These are phyloP conservation scores for Thaleichthys pacificus DNA, from an alignment of 2,797 vertebrate species.

Conservation along the genomic window DNA sequence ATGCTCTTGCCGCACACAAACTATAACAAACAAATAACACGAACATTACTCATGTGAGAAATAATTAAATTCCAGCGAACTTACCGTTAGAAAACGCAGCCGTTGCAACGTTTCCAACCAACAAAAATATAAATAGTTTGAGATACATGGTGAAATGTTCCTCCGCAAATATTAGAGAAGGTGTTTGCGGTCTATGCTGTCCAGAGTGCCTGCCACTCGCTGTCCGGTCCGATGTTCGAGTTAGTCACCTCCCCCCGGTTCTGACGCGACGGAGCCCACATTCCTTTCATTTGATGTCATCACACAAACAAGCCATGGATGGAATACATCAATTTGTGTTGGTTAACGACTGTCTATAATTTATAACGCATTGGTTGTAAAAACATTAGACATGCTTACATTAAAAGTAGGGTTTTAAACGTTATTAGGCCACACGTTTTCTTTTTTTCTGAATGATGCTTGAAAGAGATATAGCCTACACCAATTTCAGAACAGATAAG, in stretches of 20 bases:
- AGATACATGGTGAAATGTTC: background rate
- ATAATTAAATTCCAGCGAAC: slow-evolving; percentile 9
- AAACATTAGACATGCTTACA: no score
- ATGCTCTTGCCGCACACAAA: background rate
- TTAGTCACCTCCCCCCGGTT: slow-evolving; percentile 20
- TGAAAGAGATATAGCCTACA: no score
- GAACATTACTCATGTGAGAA: no score
- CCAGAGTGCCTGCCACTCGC: no score
- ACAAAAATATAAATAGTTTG: slow-evolving; percentile 11
- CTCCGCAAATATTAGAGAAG: background rate
- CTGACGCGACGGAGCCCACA: slow-evolving; percentile 4
- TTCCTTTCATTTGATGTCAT: slow-evolving; percentile 51
- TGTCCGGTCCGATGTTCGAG: background rate
- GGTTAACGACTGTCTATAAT: background rate
- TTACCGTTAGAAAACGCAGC: slow-evolving; percentile 37
- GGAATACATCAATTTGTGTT: background rate
- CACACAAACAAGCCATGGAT: background rate
- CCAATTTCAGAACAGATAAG: no score
- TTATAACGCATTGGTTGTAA: no score
- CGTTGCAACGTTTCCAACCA: background rate
- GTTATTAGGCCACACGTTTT: no score
- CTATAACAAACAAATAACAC: no score
- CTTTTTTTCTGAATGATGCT: no score
- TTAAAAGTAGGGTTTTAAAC: no score
- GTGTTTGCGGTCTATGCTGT: background rate